Percentiles rank a stretch among this genome's conserved stretches.
phyloP scores from a whole-genome alignment of 2,797 vertebrate species.

The Acrocephalus scirpaceus region DNA sequence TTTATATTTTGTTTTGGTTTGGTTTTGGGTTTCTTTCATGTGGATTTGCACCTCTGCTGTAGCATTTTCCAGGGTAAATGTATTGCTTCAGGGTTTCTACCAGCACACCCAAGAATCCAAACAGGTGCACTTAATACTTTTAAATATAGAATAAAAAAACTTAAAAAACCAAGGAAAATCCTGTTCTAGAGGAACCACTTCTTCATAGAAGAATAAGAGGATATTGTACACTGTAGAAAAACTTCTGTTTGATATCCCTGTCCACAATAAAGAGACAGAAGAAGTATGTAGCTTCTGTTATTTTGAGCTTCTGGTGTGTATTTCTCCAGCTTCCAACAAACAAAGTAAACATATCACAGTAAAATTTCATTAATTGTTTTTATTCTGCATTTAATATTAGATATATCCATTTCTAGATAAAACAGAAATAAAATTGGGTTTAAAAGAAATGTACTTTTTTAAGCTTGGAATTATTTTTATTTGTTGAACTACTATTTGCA shows the following conservation, averaged over 20 bases:
- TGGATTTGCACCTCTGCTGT: neutral
- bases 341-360: neutral
- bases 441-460: neutral
- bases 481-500: neutral
- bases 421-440: neutral
- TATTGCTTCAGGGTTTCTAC: neutral
- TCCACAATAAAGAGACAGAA: neutral
- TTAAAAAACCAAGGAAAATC: neutral
- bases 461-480: neutral
- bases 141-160: neutral
- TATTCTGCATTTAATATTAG: neutral
- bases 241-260: neutral
- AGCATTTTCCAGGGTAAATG: neutral
- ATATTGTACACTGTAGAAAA: neutral
- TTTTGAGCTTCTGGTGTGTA: neutral
- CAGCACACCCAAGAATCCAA: neutral
- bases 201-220: neutral
- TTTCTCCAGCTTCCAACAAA: neutral
- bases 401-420: neutral
- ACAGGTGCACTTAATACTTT: neutral
- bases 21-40: accelerated
- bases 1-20: neutral
- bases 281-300: neutral
- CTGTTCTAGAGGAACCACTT: neutral
- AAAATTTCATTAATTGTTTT: neutral